Evolutionary conservation across 2,113 vertebrate genomes (phyloP).

Genomic region (Pyxicephalus adspersus): DNA sequence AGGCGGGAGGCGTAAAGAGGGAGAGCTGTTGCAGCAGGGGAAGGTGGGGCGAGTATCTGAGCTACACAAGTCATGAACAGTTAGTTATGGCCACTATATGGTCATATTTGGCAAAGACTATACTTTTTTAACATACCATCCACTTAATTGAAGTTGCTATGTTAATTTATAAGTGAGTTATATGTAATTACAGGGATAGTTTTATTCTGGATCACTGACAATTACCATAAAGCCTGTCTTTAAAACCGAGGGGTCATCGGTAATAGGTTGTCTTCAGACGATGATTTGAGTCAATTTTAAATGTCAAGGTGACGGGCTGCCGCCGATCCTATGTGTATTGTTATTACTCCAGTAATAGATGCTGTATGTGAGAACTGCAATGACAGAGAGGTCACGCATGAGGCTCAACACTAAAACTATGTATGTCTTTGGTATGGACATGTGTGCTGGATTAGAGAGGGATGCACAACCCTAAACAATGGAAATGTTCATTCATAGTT

Average conservation of each 20-base stretch:
- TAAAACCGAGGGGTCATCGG: slow-evolving; percentile 22
- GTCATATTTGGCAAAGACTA: too few species aligned
- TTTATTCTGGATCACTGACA: slow-evolving; percentile 13
- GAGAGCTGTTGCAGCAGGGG: too few species aligned
- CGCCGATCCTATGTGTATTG: neutral
- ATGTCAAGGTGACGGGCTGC: neutral
- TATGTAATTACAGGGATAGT: neutral
- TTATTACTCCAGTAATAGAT: slow-evolving; percentile 3
- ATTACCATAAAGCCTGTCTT: slow-evolving; percentile 12
- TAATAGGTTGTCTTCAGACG: slow-evolving; percentile 2
- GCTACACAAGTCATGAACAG: too few species aligned
- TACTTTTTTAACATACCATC: too few species aligned
- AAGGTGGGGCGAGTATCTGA: too few species aligned
- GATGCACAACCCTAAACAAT: neutral
- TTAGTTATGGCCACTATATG: too few species aligned
- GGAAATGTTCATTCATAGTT: neutral
- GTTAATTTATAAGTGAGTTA: neutral
- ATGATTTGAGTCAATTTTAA: neutral
- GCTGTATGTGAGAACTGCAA: neutral
- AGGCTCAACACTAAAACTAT: slow-evolving; percentile 5
- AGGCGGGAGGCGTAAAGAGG: too few species aligned
- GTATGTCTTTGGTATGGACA: neutral
- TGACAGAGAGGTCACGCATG: neutral
- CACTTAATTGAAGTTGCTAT: neutral
- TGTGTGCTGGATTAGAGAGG: too few species aligned